These are phyloP conservation scores for Anguilla pacifica DNA, from an alignment of 2,797 vertebrate species.

Conservation along the genomic window DNA sequence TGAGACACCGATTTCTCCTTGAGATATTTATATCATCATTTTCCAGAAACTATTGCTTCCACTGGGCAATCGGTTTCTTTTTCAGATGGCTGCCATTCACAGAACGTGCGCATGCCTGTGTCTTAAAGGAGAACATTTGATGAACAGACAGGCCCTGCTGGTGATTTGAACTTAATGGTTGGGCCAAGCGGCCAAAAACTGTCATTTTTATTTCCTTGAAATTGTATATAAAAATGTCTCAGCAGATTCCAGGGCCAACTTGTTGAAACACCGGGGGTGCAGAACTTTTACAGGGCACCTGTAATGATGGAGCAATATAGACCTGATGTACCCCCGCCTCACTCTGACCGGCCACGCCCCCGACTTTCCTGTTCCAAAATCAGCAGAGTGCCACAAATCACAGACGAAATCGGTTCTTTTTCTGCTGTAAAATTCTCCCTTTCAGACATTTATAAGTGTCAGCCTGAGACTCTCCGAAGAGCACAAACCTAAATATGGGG, in stretches of 20 bases:
- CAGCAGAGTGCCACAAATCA: conserved; percentile 59
- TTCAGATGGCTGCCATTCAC: background rate
- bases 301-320: conserved; percentile 54
- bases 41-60: background rate
- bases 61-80: background rate
- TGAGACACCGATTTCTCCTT: background rate
- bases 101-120: background rate
- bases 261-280: conserved; percentile 46
- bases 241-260: conserved; percentile 50
- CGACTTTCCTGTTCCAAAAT: conserved; percentile 46
- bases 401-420: conserved; percentile 42
- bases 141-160: conserved; percentile 50
- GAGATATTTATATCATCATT: background rate
- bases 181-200: conserved; percentile 45
- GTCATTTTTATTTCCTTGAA: conserved; percentile 55
- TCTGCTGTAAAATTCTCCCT: conserved; percentile 41
- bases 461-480: conserved; percentile 61
- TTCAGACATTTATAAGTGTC: conserved; percentile 59
- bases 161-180: conserved; percentile 50
- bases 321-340: conserved; percentile 46
- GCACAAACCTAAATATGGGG: conserved; percentile 65
- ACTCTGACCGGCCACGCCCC: conserved; percentile 42
- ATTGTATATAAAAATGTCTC: conserved; percentile 61
- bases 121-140: conserved; percentile 21
- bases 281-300: conserved; percentile 54